Evolutionary conservation across 2,888 invertebrate genomes (phyloP).

Genomic region (Parnassius mnemosyne): DNA sequence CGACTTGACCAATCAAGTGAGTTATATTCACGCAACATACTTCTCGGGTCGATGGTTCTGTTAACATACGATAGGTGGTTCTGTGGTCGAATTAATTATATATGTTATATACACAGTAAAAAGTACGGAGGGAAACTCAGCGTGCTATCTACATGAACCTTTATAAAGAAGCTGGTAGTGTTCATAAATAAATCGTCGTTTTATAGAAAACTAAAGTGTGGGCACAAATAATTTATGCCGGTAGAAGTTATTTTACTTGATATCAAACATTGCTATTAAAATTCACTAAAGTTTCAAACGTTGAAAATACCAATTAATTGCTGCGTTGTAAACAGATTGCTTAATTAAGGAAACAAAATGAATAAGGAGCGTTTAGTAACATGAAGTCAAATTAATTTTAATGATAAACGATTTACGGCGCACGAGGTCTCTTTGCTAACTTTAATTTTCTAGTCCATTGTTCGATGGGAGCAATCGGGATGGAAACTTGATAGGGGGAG

Average conservation of each 20-base stretch:
- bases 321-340: constrained; percentile 78
- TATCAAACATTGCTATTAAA: constrained; percentile 44
- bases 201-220: no score
- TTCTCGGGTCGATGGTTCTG: no score
- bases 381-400: constrained; percentile 76
- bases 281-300: constrained; percentile 58
- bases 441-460: constrained; percentile 43
- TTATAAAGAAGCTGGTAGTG: no score
- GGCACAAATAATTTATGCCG: no score
- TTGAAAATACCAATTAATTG: constrained; percentile 75
- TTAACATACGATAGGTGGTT: no score
- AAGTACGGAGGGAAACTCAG: no score
- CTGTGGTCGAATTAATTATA: no score
- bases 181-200: no score
- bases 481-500: constrained; percentile 19
- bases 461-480: constrained; percentile 21
- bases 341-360: constrained; percentile 77
- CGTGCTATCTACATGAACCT: no score
- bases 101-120: no score
- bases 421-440: constrained; percentile 39
- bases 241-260: neutral
- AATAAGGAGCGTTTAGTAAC: constrained; percentile 72
- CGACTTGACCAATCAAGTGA: no score
- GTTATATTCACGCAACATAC: no score
- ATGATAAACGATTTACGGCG: constrained; percentile 67